Evolutionary conservation across 1,140 invertebrate species (phyloP).

Genomic region (Pogonognathellus flavescens): DNA sequence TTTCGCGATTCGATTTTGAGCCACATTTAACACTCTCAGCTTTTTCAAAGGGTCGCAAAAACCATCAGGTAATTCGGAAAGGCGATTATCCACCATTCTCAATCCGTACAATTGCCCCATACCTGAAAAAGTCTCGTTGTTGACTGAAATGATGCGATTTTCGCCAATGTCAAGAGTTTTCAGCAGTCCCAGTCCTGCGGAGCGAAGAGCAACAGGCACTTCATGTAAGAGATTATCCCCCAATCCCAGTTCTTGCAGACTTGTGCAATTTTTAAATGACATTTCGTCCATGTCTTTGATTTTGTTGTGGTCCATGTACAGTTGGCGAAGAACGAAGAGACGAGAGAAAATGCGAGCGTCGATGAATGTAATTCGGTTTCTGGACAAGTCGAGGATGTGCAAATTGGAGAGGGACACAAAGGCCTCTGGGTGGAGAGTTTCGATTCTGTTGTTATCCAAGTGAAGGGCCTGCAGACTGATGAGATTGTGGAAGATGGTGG

Average conservation of each 20-base stretch:
- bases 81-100: constrained; percentile 87
- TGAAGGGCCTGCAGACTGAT: constrained; percentile 89
- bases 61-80: constrained; percentile 85
- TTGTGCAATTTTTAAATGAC: constrained; percentile 90
- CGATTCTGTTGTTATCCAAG: constrained; percentile 87
- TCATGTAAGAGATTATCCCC: constrained; percentile 85
- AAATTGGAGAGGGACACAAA: constrained; percentile 88
- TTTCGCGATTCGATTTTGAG: constrained; percentile 84
- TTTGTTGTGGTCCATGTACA: constrained; percentile 87
- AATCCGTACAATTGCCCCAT: constrained; percentile 87
- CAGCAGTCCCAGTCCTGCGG: constrained; percentile 80
- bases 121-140: constrained; percentile 83
- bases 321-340: constrained; percentile 85
- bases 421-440: constrained; percentile 86
- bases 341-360: constrained; percentile 87
- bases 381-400: constrained; percentile 86
- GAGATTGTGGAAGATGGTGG: constrained; percentile 87
- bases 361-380: constrained; percentile 86
- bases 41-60: constrained; percentile 86
- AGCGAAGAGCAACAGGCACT: constrained; percentile 81
- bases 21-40: constrained; percentile 88
- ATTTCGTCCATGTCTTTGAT: constrained; percentile 83
- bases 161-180: constrained; percentile 90
- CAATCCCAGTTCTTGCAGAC: constrained; percentile 79
- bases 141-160: constrained; percentile 86